phyloP scores from a whole-genome alignment of 2,113 vertebrate species.

The Trichechus manatus region DNA sequence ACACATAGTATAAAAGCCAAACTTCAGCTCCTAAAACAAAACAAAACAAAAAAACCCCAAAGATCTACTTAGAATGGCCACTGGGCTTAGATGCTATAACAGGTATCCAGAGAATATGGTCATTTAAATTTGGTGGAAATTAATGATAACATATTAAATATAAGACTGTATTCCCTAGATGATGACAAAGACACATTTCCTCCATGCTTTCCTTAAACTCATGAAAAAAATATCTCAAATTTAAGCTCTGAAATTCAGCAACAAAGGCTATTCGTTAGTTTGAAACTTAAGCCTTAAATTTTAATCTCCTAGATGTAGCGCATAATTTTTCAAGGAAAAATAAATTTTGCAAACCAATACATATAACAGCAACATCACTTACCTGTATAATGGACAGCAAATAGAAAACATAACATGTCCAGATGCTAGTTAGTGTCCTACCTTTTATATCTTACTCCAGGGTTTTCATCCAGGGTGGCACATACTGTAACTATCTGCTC shows the following conservation, averaged over 20 bases:
- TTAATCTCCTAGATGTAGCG: not conserved
- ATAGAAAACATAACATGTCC: not conserved
- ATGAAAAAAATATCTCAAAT: constrained; percentile 28
- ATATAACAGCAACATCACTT: not conserved
- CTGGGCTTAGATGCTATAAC: not conserved
- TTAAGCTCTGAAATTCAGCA: constrained; percentile 50
- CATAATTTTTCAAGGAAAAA: not conserved
- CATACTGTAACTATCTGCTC: constrained; percentile 96
- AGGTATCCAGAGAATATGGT: not conserved
- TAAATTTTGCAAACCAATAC: not conserved
- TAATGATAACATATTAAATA: constrained; percentile 27
- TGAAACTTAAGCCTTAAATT: constrained; percentile 1
- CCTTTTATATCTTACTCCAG: constrained; percentile 96
- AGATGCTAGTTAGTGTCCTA: constrained; percentile 73
- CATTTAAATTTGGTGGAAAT: constrained; percentile 41
- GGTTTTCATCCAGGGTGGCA: constrained; percentile 96
- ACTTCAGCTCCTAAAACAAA: not conserved
- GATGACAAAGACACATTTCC: constrained; percentile 53
- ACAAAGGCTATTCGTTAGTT: constrained; percentile 9
- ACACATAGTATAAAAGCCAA: not conserved
- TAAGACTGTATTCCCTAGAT: not conserved
- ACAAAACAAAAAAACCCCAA: not conserved
- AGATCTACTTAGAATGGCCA: constrained; percentile 31
- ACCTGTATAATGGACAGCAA: not conserved
- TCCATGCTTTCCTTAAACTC: constrained; percentile 48